Conservation (phyloP, 2,797 vertebrate species). For the Hydrolagus colliei region DNA sequence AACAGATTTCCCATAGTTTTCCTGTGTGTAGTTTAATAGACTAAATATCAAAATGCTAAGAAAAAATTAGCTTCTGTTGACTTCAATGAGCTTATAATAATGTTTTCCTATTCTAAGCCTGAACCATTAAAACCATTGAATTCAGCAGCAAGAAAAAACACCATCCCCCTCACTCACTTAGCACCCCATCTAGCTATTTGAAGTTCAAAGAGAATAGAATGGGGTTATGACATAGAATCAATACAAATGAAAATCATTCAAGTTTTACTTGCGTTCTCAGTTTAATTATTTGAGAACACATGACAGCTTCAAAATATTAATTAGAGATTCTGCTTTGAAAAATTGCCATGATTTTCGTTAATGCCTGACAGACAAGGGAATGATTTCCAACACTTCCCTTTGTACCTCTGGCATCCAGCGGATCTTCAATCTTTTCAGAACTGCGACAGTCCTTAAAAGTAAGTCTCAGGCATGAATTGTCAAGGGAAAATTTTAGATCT, state of each 20-base stretch:
- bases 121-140: no score
- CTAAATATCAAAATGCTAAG: neutral
- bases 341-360: constrained; percentile 1
- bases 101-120: no score
- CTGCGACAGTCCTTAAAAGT: neutral
- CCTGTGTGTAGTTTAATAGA: neutral
- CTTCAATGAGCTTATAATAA: no score
- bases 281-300: neutral
- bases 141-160: no score
- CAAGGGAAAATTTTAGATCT: neutral
- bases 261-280: no score
- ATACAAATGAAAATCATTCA: neutral
- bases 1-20: neutral
- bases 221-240: neutral
- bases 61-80: no score
- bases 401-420: neutral
- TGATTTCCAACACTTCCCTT: neutral
- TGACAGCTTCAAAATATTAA: neutral
- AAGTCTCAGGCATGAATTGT: neutral
- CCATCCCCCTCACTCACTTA: no score
- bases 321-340: neutral
- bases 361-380: neutral
- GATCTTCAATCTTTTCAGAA: neutral
- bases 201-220: neutral
- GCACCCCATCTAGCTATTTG: neutral